These are phyloP conservation scores for Cheilosia scutellata DNA, from an alignment of 2,888 invertebrate genomes.

Conservation along the genomic window DNA sequence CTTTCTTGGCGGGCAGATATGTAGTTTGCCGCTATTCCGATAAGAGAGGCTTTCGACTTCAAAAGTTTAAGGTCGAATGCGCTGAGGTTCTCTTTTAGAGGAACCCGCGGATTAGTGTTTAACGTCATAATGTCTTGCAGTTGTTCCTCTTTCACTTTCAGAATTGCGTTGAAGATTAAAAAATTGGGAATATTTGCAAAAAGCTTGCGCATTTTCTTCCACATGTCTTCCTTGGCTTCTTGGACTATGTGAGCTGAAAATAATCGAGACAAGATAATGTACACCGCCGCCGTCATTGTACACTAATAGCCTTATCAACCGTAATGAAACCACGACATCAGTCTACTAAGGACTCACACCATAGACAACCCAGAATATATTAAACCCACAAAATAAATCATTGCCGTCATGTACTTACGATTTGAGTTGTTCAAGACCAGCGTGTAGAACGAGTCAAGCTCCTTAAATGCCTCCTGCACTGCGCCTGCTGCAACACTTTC, in stretches of 20 bases:
- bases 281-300: no score
- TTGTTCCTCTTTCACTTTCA: conserved; percentile 81
- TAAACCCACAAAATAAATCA: no score
- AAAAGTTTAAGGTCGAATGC: conserved; percentile 80
- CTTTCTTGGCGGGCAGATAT: conserved; percentile 79
- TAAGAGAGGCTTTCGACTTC: conserved; percentile 79
- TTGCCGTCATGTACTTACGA: conserved; percentile 51
- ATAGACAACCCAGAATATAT: no score
- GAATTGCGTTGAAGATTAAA: conserved; percentile 80
- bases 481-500: conserved; percentile 79
- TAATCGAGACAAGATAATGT: not conserved
- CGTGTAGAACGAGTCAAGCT: conserved; percentile 80
- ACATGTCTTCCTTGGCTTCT: conserved; percentile 80
- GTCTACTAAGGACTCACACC: no score
- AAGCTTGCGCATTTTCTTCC: conserved; percentile 80
- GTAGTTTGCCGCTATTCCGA: conserved; percentile 80
- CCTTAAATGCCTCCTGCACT: conserved; percentile 79
- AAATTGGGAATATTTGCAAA: conserved; percentile 81
- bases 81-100: conserved; percentile 76
- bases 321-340: no score
- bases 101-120: conserved; percentile 75
- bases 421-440: conserved; percentile 77
- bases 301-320: no score
- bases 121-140: conserved; percentile 80
- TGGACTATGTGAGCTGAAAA: conserved; percentile 76